These are phyloP conservation scores for Aplidium turbinatum DNA, from an alignment of 23 tunicate genomes.

Conservation along the genomic window DNA sequence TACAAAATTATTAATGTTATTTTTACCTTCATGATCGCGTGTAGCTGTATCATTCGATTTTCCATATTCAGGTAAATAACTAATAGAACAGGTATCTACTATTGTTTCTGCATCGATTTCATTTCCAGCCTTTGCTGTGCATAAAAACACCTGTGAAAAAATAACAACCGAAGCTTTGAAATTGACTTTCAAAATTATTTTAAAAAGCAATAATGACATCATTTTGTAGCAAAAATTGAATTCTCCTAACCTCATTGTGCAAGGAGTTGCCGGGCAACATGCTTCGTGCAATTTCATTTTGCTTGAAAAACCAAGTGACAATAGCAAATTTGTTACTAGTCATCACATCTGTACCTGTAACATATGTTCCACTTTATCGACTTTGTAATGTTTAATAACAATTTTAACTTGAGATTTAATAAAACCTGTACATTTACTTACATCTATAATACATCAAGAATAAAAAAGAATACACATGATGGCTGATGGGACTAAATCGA, in stretches of 20 bases:
- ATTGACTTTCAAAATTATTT: not conserved
- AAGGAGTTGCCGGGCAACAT: slow-evolving; percentile 16
- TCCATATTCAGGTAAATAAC: not conserved
- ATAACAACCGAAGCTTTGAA: no score
- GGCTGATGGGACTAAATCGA: no score
- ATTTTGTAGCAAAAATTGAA: not conserved
- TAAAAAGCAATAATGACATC: not conserved
- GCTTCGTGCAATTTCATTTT: slow-evolving; percentile 43
- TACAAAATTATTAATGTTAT: not conserved
- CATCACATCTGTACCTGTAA: no score
- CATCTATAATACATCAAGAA: no score
- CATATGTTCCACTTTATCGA: no score
- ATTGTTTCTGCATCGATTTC: slow-evolving; percentile 64
- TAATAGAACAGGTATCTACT: slow-evolving; percentile 24
- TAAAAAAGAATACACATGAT: no score
- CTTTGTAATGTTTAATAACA: no score
- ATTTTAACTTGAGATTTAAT: no score
- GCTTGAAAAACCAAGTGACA: slow-evolving; percentile 56
- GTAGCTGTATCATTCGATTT: not conserved
- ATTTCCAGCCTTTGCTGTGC: slow-evolving; percentile 21
- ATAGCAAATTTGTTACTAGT: slow-evolving; percentile 31
- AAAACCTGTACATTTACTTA: no score
- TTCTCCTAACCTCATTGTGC: slow-evolving; percentile 38
- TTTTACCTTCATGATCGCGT: not conserved
- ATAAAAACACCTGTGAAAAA: slow-evolving; percentile 42